Evolutionary conservation across 2,888 invertebrate species (phyloP).

Genomic region (Dryobotodes eremita): DNA sequence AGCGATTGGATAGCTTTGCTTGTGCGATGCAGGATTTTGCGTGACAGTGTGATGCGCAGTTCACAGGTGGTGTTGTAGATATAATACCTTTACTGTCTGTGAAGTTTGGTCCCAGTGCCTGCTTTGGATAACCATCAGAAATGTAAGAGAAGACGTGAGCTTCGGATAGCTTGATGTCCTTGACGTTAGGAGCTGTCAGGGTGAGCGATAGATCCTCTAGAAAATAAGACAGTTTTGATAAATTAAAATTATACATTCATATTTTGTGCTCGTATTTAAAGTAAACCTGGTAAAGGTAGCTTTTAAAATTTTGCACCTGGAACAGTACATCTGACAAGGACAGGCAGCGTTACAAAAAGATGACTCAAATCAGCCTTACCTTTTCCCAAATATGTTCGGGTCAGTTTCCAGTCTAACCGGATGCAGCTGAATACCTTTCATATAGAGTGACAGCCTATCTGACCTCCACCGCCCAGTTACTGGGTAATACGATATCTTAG

Average conservation of each 20-base stretch:
- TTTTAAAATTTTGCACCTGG: background rate
- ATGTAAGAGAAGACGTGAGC: conserved; percentile 62
- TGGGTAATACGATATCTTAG: background rate
- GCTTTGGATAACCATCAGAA: conserved; percentile 44
- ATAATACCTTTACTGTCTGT: conserved; percentile 66
- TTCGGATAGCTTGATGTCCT: conserved; percentile 52
- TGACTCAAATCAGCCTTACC: background rate
- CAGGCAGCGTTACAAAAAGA: background rate
- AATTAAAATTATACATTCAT: too few species aligned
- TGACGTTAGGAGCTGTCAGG: conserved; percentile 67
- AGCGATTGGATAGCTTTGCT: background rate
- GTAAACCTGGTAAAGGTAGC: background rate
- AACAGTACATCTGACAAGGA: too few species aligned
- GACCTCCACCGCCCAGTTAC: too few species aligned
- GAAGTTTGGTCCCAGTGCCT: conserved; percentile 63
- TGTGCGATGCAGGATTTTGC: background rate
- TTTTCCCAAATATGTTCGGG: background rate
- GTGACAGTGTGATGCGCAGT: background rate
- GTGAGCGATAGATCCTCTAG: conserved; percentile 71
- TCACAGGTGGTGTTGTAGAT: background rate
- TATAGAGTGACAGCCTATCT: too few species aligned
- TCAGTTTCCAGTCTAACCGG: background rate
- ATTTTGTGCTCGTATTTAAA: background rate
- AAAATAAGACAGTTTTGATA: conserved; percentile 20
- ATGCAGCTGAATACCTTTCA: background rate